Conservation (phyloP, 2,888 invertebrate species). For the Cryptophagus acutangulus region DNA sequence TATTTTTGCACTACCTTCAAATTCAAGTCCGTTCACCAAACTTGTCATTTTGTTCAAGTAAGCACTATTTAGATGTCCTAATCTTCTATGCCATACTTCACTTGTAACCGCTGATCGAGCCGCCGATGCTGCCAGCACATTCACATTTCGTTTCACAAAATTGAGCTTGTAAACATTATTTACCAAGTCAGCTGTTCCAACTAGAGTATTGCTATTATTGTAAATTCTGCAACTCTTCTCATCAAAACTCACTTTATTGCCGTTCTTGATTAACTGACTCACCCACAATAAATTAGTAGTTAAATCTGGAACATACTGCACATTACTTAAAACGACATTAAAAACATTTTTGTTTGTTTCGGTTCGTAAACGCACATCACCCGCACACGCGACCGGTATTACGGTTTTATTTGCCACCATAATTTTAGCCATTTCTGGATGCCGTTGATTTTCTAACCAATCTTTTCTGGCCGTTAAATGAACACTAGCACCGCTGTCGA, state of each 20-base stretch:
- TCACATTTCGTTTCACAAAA: too few species aligned
- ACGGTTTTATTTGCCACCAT: constrained; percentile 21
- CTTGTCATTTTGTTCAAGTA: constrained; percentile 17
- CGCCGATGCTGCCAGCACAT: neutral
- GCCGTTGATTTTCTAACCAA: constrained; percentile 15
- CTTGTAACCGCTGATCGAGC: neutral
- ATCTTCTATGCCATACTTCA: constrained; percentile 22
- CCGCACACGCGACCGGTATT: constrained; percentile 21
- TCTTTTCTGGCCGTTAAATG: constrained; percentile 26
- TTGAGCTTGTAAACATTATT: constrained; percentile 26
- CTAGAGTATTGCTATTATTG: constrained; percentile 17
- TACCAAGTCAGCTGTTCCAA: constrained; percentile 21
- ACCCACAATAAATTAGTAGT: constrained; percentile 4
- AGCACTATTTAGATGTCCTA: constrained; percentile 18
- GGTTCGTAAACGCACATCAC: constrained; percentile 24
- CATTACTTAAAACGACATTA: neutral
- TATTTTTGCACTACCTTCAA: neutral
- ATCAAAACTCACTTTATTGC: constrained; percentile 25
- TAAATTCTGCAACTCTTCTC: constrained; percentile 23
- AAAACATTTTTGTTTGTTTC: neutral
- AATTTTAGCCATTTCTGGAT: constrained; percentile 18
- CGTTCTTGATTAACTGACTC: constrained; percentile 26
- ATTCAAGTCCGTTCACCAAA: neutral
- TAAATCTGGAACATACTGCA: constrained; percentile 2
- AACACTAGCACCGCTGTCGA: constrained; percentile 31